A percentile compares a stretch with the other conserved stretches of the same genome.
phyloP scores from a whole-genome alignment of 2,888 invertebrate species.

The Venustoraphidia nigricollis region DNA sequence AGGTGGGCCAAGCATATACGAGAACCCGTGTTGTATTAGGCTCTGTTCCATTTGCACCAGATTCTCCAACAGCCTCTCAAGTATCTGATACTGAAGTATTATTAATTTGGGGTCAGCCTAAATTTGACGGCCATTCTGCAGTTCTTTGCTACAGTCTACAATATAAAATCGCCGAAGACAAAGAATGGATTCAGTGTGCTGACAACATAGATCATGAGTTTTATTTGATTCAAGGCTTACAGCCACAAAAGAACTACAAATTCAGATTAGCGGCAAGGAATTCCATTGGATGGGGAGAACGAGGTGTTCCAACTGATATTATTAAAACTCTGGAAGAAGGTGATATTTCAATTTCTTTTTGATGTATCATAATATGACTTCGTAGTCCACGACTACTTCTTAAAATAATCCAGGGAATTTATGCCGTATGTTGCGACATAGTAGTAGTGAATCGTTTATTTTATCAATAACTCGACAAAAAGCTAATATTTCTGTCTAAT shows the following conservation, averaged over 20 bases:
- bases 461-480: too few species aligned
- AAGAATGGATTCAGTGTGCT: constrained; percentile 74
- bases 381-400: too few species aligned
- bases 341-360: constrained; percentile 11
- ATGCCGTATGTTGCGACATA: too few species aligned
- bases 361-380: background rate
- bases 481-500: background rate
- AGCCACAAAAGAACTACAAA: constrained; percentile 67
- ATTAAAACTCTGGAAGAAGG: constrained; percentile 51
- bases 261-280: constrained; percentile 82
- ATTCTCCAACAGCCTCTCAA: constrained; percentile 74
- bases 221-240: constrained; percentile 65
- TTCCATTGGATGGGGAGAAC: constrained; percentile 85
- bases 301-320: constrained; percentile 66
- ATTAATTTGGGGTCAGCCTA: constrained; percentile 86
- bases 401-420: too few species aligned
- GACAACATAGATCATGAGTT: constrained; percentile 90
- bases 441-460: too few species aligned
- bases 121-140: constrained; percentile 77
- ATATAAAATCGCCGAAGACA: constrained; percentile 54
- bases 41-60: constrained; percentile 71
- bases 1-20: constrained; percentile 59
- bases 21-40: constrained; percentile 62
- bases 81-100: constrained; percentile 75
- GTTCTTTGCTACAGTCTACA: constrained; percentile 85